Percentiles rank a stretch among this genome's conserved stretches.
These are phyloP conservation scores for Brenthis hecate DNA, from an alignment of 2,888 invertebrate genomes.

Conservation along the genomic window DNA sequence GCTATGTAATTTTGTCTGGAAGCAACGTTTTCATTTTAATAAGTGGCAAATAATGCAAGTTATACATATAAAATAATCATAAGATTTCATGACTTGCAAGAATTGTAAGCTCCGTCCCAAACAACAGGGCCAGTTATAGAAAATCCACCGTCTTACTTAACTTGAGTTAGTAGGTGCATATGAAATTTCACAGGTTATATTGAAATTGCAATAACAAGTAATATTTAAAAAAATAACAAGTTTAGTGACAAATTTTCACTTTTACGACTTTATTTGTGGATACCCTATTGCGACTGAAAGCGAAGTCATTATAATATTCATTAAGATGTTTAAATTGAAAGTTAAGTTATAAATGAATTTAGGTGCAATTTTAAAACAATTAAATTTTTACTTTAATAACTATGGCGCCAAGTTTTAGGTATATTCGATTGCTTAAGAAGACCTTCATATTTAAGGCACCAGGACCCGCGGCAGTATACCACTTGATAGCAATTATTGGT, in stretches of 20 bases:
- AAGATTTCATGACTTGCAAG: too few relatives aligned
- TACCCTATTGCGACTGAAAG: background rate
- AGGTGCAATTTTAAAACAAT: slow-evolving; percentile 29
- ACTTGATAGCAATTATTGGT: slow-evolving; percentile 53
- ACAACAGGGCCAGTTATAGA: too few relatives aligned
- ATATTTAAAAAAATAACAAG: too few relatives aligned
- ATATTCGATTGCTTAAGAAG: slow-evolving; percentile 59
- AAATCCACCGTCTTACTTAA: too few relatives aligned
- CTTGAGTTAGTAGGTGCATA: too few relatives aligned
- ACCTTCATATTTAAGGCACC: slow-evolving; percentile 57
- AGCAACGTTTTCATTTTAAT: too few relatives aligned
- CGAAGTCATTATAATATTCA: background rate
- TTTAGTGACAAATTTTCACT: background rate
- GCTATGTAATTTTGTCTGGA: too few relatives aligned
- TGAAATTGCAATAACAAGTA: too few relatives aligned
- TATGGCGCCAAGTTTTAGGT: slow-evolving; percentile 40
- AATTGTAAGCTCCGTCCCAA: too few relatives aligned
- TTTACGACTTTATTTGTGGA: background rate
- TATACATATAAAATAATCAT: too few relatives aligned
- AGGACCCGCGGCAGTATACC: slow-evolving; percentile 51
- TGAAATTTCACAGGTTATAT: too few relatives aligned
- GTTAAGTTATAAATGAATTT: slow-evolving; percentile 7
- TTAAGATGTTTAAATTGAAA: slow-evolving; percentile 11
- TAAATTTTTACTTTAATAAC: slow-evolving; percentile 32
- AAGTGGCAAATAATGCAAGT: too few relatives aligned